phyloP scores from a whole-genome alignment of 2,797 vertebrate genomes.

The Pseudomugil tenellus region DNA sequence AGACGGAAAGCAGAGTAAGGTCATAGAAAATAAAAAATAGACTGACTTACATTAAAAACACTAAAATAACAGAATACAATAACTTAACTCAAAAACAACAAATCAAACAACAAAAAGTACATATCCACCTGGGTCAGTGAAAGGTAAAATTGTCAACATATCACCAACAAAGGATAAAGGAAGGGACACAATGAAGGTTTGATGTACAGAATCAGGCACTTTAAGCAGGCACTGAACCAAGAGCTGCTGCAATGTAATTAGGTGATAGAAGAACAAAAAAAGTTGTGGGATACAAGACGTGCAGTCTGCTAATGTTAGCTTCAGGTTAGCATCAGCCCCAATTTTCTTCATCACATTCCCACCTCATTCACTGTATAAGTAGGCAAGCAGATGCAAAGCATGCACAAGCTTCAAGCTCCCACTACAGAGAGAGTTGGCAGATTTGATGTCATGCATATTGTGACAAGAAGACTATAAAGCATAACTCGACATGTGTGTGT shows the following conservation, averaged over 20 bases:
- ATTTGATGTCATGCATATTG: conserved; percentile 52
- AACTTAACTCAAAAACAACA: conserved; percentile 53
- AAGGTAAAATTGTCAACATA: conserved; percentile 52
- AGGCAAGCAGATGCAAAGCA: conserved; percentile 69
- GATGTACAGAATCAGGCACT: conserved; percentile 30
- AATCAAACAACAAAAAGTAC: conserved; percentile 46
- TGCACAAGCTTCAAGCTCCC: conserved; percentile 66
- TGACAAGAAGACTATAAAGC: conserved; percentile 3
- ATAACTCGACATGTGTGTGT: conserved; percentile 1
- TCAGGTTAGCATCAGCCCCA: conserved; percentile 3
- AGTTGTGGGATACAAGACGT: conserved; percentile 38
- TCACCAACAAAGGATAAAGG: conserved; percentile 28
- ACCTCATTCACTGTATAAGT: conserved; percentile 13
- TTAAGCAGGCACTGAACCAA: conserved; percentile 39
- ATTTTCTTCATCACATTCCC: conserved; percentile 2
- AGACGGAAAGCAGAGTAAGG: conserved; percentile 37
- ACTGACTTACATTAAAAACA: conserved; percentile 50
- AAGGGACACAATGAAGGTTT: conserved; percentile 28
- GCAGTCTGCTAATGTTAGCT: conserved; percentile 32
- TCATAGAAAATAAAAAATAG: too few species aligned
- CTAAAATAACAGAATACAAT: conserved; percentile 50
- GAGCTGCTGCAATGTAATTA: conserved; percentile 29
- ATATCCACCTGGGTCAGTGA: conserved; percentile 32
- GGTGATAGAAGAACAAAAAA: conserved; percentile 18
- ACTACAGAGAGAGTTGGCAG: too few species aligned